phyloP scores from a whole-genome alignment of 2,888 invertebrate species.

The Loripinus fragilis region DNA sequence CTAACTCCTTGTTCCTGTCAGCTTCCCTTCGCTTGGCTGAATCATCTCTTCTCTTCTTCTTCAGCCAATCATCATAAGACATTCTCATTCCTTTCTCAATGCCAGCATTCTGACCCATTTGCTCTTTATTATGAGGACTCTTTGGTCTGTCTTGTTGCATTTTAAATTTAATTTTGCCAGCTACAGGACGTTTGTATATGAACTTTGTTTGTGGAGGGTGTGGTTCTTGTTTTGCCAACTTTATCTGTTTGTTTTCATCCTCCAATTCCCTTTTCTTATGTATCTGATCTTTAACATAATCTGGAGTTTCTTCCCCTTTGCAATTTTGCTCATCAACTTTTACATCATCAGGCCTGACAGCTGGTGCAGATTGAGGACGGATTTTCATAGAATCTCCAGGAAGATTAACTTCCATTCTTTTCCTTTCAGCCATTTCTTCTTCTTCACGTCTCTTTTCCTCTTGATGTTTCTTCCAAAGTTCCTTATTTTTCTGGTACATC shows the following conservation, averaged over 20 bases:
- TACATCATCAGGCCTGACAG: constrained; percentile 46
- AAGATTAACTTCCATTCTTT: constrained; percentile 34
- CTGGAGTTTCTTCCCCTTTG: constrained; percentile 41
- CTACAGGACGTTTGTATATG: constrained; percentile 76
- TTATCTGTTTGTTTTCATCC: constrained; percentile 53
- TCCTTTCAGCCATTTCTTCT: constrained; percentile 16
- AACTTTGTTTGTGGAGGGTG: constrained; percentile 73
- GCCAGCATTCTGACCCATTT: constrained; percentile 48
- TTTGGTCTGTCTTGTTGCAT: constrained; percentile 60
- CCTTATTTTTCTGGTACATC: constrained; percentile 72
- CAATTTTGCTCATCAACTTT: constrained; percentile 30
- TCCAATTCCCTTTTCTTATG: constrained; percentile 40
- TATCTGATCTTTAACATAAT: constrained; percentile 45
- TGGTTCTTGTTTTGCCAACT: constrained; percentile 34
- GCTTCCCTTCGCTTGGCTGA: constrained; percentile 58
- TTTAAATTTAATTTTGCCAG: constrained; percentile 71
- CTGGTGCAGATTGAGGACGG: constrained; percentile 60
- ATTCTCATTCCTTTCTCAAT: constrained; percentile 64
- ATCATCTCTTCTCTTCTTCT: constrained; percentile 71
- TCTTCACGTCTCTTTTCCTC: constrained; percentile 54
- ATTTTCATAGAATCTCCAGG: constrained; percentile 56
- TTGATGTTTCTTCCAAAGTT: constrained; percentile 57
- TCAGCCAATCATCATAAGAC: constrained; percentile 77
- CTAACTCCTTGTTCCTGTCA: constrained; percentile 64
- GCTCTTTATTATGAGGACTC: constrained; percentile 55